Base-by-base conservation (phyloP, 2,113 vertebrate genomes). In the Pelusios castaneus region DNA sequence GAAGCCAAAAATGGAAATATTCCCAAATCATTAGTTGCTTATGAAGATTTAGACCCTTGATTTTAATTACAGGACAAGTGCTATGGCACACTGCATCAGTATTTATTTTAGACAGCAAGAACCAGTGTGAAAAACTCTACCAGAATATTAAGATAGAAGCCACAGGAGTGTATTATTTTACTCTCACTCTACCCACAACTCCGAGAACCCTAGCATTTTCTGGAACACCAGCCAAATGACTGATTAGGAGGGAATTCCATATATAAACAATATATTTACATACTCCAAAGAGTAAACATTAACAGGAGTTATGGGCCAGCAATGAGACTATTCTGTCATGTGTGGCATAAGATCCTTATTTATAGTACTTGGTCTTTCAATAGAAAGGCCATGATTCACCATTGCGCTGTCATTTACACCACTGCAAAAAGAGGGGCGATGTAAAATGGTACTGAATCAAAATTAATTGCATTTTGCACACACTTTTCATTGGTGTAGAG, bases 251-350 rank as follows among this genome's bases (percentile, higher is more conserved):
- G 41, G 73, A 75, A 45, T 75, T 43, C n/a, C 63, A 25, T 6
- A 41, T 41, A 25, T 73, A 43, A 2, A 43, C 21, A 2, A 7
- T 16, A 43, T 0, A 1, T 31, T 22, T 10, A 4, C 0, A 0
- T 22, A 80, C 47, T 2, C 77, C 47, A 92, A 38, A 60, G 12
- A 51, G 19, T 29, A 8, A 24, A 70, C 87, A 38, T 86, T 89
- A 82, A 29, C 3, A 67, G 55, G 19, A 79, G 25, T 24, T 84
- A 17, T 47, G 58, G 3, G 2, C 58, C 12, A 89, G 78, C 31
- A 31, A 1, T 51, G 67, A 79, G 38, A 79, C 75, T 0, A 0
- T 25, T 83, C 82, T 8, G 2, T 34, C 21, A 75, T 21, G 10
- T 43, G 17, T 47, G 88, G 7, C 17, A 25, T 80, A 78, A 91